These are phyloP conservation scores for Anthopleura xanthogrammica DNA, from an alignment of 92 coral and sea anemone genomes.

Conservation along the genomic window DNA sequence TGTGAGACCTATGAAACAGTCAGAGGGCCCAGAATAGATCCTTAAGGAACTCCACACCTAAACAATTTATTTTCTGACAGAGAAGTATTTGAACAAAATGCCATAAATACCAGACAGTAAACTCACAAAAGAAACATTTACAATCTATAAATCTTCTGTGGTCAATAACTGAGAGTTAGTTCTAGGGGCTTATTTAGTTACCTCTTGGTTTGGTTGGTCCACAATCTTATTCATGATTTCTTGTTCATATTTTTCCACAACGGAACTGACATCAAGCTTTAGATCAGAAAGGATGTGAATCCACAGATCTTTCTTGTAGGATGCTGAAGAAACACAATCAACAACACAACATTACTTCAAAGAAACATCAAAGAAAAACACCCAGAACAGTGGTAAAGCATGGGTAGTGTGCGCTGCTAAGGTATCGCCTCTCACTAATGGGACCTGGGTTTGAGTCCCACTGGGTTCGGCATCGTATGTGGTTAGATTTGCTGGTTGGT, in stretches of 20 bases:
- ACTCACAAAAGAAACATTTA: too few species aligned
- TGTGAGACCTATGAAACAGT: conserved; percentile 38
- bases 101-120: too few species aligned
- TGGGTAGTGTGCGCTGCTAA: too few species aligned
- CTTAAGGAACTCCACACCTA: too few species aligned
- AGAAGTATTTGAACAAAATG: not conserved
- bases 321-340: conserved; percentile 31
- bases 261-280: conserved; percentile 25
- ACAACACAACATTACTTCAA: not conserved
- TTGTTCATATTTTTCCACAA: conserved; percentile 43
- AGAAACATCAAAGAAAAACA: not conserved
- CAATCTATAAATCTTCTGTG: too few species aligned
- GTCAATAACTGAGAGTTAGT: too few species aligned
- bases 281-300: conserved; percentile 32
- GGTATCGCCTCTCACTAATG: too few species aligned
- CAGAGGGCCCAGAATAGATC: not conserved
- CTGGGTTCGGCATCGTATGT: too few species aligned
- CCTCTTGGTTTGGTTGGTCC: conserved; percentile 46
- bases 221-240: conserved; percentile 52
- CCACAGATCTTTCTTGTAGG: conserved; percentile 57
- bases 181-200: conserved; percentile 1
- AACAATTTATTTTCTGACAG: not conserved
- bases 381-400: too few species aligned
- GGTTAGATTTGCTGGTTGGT: too few species aligned
- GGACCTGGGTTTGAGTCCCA: too few species aligned